Conservation (phyloP, 2,113 vertebrate species). For the Machaerirhynchus nigripectus region DNA sequence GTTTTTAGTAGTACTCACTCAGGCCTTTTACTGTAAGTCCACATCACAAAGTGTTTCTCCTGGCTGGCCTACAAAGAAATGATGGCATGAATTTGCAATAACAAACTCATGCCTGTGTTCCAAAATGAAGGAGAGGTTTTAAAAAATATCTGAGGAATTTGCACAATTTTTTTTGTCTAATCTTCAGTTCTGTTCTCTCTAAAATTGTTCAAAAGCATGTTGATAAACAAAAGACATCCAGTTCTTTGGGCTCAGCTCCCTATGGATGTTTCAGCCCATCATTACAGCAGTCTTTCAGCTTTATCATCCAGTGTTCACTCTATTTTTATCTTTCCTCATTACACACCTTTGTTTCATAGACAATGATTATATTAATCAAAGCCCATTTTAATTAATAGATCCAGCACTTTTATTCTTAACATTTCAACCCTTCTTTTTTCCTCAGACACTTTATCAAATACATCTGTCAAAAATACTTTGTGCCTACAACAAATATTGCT, state of each 20-base stretch:
- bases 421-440: not conserved
- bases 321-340: not conserved
- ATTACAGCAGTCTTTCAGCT: not conserved
- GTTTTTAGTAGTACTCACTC: not conserved
- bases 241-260: not conserved
- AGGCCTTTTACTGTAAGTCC: not conserved
- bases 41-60: not conserved
- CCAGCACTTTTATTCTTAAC: not conserved
- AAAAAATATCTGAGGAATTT: not conserved
- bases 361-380: not conserved
- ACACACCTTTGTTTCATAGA: not conserved
- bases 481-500: not conserved
- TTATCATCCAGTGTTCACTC: not conserved
- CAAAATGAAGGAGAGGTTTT: not conserved
- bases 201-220: not conserved
- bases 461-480: not conserved
- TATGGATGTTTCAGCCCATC: not conserved
- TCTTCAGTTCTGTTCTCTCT: not conserved
- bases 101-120: not conserved
- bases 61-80: not conserved
- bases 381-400: not conserved
- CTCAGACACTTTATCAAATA: not conserved
- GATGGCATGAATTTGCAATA: not conserved
- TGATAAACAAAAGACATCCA: not conserved
- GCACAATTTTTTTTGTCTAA: not conserved